phyloP scores from a whole-genome alignment of 2,113 vertebrate species.

The Rhagologus leucostigma region DNA sequence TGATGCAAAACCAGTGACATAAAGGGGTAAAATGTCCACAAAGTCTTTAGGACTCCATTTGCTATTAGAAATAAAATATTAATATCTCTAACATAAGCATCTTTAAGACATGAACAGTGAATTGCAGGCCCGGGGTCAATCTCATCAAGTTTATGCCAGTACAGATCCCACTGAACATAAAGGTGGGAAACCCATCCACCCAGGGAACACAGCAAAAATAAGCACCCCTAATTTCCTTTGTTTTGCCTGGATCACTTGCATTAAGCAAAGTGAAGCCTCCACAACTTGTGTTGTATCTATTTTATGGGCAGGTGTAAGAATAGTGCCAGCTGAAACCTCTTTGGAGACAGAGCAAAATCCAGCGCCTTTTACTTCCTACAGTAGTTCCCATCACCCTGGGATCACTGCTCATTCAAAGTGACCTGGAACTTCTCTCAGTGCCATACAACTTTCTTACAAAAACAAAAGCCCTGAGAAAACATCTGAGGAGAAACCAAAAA shows the following conservation, averaged over 20 bases:
- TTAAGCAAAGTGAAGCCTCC: background rate
- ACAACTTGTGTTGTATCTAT: background rate
- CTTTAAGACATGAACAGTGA: background rate
- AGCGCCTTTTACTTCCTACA: background rate
- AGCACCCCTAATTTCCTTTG: background rate
- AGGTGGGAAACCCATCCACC: background rate
- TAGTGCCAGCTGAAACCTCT: background rate
- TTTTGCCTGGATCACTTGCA: background rate
- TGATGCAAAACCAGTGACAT: background rate
- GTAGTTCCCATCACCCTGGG: rapidly evolving
- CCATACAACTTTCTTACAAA: background rate
- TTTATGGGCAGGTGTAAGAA: background rate
- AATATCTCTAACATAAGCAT: background rate
- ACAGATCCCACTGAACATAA: background rate
- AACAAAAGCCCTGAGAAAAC: background rate
- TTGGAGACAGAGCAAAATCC: background rate
- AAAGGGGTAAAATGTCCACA: background rate
- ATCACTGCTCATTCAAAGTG: background rate
- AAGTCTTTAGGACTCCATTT: conserved; percentile 7
- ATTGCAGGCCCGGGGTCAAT: background rate
- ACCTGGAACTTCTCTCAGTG: background rate
- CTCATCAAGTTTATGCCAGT: background rate
- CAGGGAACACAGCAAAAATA: background rate
- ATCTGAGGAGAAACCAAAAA: background rate
- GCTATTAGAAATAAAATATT: background rate